These are phyloP conservation scores for Drosophila trichaetosa DNA, from an alignment of 2,888 invertebrate genomes.

Conservation along the genomic window DNA sequence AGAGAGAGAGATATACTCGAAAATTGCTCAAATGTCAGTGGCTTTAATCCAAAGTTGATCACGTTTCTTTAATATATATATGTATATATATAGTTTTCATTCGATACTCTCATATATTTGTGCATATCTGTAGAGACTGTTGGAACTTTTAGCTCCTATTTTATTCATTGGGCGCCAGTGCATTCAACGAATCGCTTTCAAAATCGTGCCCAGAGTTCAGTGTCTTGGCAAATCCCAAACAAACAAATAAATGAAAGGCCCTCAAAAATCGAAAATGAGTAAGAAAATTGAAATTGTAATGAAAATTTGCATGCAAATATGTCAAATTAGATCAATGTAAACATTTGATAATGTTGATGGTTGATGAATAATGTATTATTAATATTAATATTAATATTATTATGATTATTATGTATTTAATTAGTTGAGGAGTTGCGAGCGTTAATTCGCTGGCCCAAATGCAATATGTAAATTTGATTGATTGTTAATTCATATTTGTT, in stretches of 20 bases:
- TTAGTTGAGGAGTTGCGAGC: slow-evolving; percentile 43
- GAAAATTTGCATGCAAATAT: slow-evolving; percentile 15
- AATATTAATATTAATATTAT: slow-evolving; percentile 8
- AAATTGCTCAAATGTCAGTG: slow-evolving; percentile 38
- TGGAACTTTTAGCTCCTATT: background rate
- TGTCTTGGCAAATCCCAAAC: slow-evolving; percentile 29
- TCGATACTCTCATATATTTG: slow-evolving; percentile 4
- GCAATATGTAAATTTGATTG: slow-evolving; percentile 55
- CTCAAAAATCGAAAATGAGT: slow-evolving; percentile 5
- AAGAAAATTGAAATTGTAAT: slow-evolving; percentile 19
- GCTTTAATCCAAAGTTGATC: slow-evolving; percentile 22
- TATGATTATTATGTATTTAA: slow-evolving; percentile 44
- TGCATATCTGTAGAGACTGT: slow-evolving; percentile 1
- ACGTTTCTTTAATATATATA: slow-evolving; percentile 5
- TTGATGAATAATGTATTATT: slow-evolving; percentile 21
- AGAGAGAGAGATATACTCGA: slow-evolving; percentile 15
- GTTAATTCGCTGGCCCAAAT: slow-evolving; percentile 39
- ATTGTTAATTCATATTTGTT: slow-evolving; percentile 70
- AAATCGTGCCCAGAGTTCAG: slow-evolving; percentile 54
- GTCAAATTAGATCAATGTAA: slow-evolving; percentile 33
- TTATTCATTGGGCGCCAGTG: background rate
- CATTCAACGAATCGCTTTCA: slow-evolving; percentile 22
- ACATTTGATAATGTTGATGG: slow-evolving; percentile 40
- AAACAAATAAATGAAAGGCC: slow-evolving; percentile 3
- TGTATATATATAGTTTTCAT: slow-evolving; percentile 1